These are phyloP conservation scores for Agraylea sexmaculata DNA, from an alignment of 1,140 invertebrate genomes.

Conservation along the genomic window DNA sequence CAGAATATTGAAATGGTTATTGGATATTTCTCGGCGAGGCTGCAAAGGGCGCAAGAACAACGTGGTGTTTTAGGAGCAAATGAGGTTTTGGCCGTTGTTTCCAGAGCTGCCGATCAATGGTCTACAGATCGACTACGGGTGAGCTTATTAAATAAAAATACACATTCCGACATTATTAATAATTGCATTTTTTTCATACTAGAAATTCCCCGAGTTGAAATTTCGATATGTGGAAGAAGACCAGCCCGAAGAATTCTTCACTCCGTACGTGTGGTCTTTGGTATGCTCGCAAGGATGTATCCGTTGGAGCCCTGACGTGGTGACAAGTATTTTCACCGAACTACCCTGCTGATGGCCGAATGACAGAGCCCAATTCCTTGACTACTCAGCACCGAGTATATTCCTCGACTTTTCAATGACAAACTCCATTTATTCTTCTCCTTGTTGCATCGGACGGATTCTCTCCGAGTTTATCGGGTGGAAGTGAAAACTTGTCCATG, in stretches of 20 bases:
- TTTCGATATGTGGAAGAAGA: slow-evolving; percentile 99
- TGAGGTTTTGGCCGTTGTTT: slow-evolving; percentile 76
- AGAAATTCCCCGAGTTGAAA: slow-evolving; percentile 98
- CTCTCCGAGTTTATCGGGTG: too few relatives aligned
- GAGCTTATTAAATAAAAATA: slow-evolving; percentile 20
- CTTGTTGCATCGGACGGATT: too few relatives aligned
- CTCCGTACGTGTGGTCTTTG: slow-evolving; percentile 96
- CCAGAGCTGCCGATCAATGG: slow-evolving; percentile 79
- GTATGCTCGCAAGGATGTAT: slow-evolving; percentile 69
- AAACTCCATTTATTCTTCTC: too few relatives aligned
- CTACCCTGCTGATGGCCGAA: too few relatives aligned
- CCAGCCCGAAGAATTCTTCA: slow-evolving; percentile 97
- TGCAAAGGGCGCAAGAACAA: slow-evolving; percentile 55
- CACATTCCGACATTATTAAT: slow-evolving; percentile 7
- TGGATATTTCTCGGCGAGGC: slow-evolving; percentile 69
- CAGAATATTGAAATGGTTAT: slow-evolving; percentile 94
- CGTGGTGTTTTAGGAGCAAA: slow-evolving; percentile 60
- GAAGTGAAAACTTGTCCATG: too few relatives aligned
- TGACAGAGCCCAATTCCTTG: slow-evolving; percentile 17
- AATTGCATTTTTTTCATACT: slow-evolving; percentile 28
- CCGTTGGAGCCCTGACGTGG: slow-evolving; percentile 59
- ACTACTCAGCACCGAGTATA: neutral
- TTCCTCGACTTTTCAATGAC: too few relatives aligned
- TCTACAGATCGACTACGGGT: slow-evolving; percentile 84
- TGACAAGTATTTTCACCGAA: slow-evolving; percentile 34